Conservation (phyloP, 2,888 invertebrate species). For the Dyspetes luteomarginatus region DNA sequence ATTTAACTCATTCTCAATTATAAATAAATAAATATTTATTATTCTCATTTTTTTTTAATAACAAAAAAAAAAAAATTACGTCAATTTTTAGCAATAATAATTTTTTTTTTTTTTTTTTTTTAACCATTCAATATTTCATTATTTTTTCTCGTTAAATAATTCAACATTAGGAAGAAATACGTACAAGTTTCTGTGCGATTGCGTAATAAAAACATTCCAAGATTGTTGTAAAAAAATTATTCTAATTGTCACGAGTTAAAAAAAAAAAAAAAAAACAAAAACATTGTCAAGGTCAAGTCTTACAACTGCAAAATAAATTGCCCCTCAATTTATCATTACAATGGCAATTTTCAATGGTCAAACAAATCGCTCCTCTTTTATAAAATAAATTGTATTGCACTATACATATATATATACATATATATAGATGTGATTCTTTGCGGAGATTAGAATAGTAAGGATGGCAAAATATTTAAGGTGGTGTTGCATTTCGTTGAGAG, state of each 20-base stretch:
- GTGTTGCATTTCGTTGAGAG: constrained; percentile 50
- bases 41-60: background rate
- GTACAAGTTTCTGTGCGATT: background rate
- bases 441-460: constrained; percentile 25
- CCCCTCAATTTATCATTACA: background rate
- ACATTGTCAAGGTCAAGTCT: background rate
- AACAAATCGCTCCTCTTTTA: background rate
- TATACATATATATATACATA: background rate
- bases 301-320: background rate
- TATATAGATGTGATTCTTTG: background rate
- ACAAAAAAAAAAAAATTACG: background rate
- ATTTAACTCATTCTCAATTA: background rate
- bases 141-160: too few species aligned
- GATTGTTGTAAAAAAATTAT: background rate
- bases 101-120: too few species aligned
- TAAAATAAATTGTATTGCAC: background rate
- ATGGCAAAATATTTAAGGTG: constrained; percentile 44
- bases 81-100: too few species aligned
- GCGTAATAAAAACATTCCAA: background rate
- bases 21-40: too few species aligned
- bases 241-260: background rate
- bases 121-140: too few species aligned
- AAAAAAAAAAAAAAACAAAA: background rate
- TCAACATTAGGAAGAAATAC: too few species aligned
- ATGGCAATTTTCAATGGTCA: background rate